These are phyloP conservation scores for Otolemur garnettii DNA, from an alignment of 2,113 vertebrate species.

Conservation along the genomic window DNA sequence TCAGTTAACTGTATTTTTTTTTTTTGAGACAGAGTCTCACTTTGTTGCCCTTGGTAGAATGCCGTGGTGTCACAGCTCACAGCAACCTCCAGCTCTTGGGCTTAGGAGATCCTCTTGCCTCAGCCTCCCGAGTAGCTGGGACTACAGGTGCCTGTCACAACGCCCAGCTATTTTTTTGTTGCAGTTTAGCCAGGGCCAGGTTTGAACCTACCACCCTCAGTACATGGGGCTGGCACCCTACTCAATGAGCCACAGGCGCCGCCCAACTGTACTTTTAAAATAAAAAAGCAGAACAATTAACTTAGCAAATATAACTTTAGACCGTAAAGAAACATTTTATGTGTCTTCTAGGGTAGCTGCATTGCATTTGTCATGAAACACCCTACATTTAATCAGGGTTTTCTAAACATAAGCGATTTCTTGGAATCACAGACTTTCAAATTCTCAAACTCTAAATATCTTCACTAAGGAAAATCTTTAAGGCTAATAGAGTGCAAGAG, in stretches of 20 bases:
- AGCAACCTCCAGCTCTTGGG: too few species aligned
- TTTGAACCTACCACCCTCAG: too few species aligned
- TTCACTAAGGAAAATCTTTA: slow-evolving; percentile 57
- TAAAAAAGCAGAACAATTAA: slow-evolving; percentile 52
- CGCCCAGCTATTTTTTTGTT: too few species aligned
- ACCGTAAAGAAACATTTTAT: slow-evolving; percentile 46
- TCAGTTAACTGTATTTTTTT: neutral
- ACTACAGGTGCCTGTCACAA: too few species aligned
- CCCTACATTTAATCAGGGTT: slow-evolving; percentile 51
- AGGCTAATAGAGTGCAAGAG: slow-evolving; percentile 33
- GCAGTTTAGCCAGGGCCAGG: too few species aligned
- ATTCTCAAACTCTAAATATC: slow-evolving; percentile 40
- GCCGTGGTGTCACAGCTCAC: too few species aligned
- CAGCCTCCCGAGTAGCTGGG: too few species aligned
- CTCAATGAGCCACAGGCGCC: too few species aligned
- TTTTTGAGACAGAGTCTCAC: too few species aligned
- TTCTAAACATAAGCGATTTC: slow-evolving; percentile 55
- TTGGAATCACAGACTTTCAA: slow-evolving; percentile 48
- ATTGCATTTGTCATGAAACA: slow-evolving; percentile 47
- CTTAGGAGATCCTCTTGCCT: too few species aligned
- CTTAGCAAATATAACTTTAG: slow-evolving; percentile 42
- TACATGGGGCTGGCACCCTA: too few species aligned
- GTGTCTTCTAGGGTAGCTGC: slow-evolving; percentile 9
- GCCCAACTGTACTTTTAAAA: slow-evolving; percentile 32
- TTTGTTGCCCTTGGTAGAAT: too few species aligned